Evolutionary conservation across 1,140 invertebrate species (phyloP).

Genomic region (Atta cephalotes): DNA sequence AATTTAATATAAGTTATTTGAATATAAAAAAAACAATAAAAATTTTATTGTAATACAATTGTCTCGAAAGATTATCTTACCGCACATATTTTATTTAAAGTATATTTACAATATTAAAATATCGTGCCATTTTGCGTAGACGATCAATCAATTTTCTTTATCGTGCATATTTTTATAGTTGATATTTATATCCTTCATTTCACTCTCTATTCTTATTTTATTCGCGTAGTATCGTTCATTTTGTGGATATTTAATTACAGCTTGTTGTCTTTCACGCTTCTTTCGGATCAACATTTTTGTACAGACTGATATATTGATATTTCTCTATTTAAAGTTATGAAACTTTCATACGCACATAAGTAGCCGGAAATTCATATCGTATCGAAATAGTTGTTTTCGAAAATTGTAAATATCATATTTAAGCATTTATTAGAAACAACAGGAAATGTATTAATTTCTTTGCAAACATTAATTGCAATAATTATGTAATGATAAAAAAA

Average conservation of each 20-base stretch:
- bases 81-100: background rate
- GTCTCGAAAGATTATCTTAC: background rate
- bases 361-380: conserved; percentile 36
- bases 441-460: background rate
- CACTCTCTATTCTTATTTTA: conserved; percentile 7
- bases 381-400: background rate
- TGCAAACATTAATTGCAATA: background rate
- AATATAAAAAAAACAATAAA: background rate
- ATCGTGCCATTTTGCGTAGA: background rate
- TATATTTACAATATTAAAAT: background rate
- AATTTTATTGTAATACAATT: background rate
- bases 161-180: conserved; percentile 1
- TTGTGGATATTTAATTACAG: background rate
- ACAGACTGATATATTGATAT: conserved; percentile 8
- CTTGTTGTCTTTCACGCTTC: conserved; percentile 10
- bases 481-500: background rate
- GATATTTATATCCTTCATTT: conserved; percentile 1
- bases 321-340: background rate
- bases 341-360: background rate
- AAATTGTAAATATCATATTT: background rate
- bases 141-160: background rate
- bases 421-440: background rate
- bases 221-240: background rate
- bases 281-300: conserved; percentile 13
- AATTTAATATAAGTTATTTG: background rate